Conservation (phyloP, 2,113 vertebrate genomes). For the Pelvicachromis taeniatus region DNA sequence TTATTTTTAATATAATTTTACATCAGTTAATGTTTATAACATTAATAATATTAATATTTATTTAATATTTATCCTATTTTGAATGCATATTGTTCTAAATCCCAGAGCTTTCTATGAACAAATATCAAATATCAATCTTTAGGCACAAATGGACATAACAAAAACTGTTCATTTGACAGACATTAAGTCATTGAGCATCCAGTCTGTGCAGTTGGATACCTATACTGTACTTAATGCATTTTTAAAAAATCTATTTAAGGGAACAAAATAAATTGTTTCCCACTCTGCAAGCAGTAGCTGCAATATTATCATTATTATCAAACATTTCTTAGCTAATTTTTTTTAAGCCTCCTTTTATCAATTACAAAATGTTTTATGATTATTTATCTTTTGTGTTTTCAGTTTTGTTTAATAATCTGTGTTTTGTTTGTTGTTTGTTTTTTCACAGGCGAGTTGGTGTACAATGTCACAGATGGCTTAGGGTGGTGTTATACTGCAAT, state of each 20-base stretch:
- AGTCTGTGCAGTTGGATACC: neutral
- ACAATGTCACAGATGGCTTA: slow-evolving; percentile 42
- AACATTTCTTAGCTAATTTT: too few relatives aligned
- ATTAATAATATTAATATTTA: too few relatives aligned
- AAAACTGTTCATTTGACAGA: neutral
- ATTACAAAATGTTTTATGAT: neutral
- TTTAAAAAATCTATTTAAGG: too few relatives aligned
- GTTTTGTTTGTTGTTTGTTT: neutral
- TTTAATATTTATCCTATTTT: too few relatives aligned
- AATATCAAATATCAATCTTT: neutral
- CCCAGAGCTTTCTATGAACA: neutral
- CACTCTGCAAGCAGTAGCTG: neutral
- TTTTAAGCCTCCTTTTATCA: too few relatives aligned
- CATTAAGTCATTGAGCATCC: neutral
- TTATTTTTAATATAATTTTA: too few relatives aligned
- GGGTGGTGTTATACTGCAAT: slow-evolving; percentile 36
- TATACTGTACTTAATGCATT: too few relatives aligned
- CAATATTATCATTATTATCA: too few relatives aligned
- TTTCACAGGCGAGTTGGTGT: slow-evolving; percentile 42
- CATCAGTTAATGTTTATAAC: too few relatives aligned
- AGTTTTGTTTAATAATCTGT: neutral
- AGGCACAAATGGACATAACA: neutral
- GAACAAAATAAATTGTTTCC: too few relatives aligned
- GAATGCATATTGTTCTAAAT: neutral
- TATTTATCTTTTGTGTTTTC: neutral